Conservation (phyloP, 2,113 vertebrate species). For the Hipposideros armiger region DNA sequence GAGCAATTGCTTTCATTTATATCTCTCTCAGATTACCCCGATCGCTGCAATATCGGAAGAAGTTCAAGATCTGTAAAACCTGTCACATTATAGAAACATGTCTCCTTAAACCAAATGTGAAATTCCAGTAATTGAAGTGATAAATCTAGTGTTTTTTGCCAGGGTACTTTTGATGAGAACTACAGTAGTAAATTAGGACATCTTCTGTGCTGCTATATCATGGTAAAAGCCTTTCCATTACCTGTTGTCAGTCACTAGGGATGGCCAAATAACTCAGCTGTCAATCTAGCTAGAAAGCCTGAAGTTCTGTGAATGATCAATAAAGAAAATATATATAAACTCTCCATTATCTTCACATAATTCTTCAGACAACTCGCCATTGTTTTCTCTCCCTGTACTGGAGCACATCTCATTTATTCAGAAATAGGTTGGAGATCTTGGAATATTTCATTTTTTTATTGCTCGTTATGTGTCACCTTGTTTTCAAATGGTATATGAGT, state of each 20-base stretch:
- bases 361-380: constrained; percentile 78
- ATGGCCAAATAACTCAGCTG: constrained; percentile 93
- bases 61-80: constrained; percentile 93
- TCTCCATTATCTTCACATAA: constrained; percentile 83
- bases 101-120: constrained; percentile 97
- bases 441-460: constrained; percentile 85
- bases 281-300: constrained; percentile 91
- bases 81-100: constrained; percentile 97
- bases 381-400: constrained; percentile 80
- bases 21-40: constrained; percentile 90
- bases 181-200: constrained; percentile 94
- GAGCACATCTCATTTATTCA: constrained; percentile 84
- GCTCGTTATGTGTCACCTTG: constrained; percentile 77
- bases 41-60: constrained; percentile 90
- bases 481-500: constrained; percentile 77
- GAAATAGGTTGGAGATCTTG: constrained; percentile 76
- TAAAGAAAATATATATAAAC: constrained; percentile 80
- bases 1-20: constrained; percentile 89
- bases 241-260: constrained; percentile 92
- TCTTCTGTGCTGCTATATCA: constrained; percentile 92
- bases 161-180: constrained; percentile 93
- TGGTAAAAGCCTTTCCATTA: constrained; percentile 93
- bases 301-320: constrained; percentile 92
- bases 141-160: constrained; percentile 93
- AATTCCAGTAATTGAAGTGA: constrained; percentile 97